Base-by-base conservation (phyloP, 1,140 invertebrate genomes). In the Triops longicaudatus region DNA sequence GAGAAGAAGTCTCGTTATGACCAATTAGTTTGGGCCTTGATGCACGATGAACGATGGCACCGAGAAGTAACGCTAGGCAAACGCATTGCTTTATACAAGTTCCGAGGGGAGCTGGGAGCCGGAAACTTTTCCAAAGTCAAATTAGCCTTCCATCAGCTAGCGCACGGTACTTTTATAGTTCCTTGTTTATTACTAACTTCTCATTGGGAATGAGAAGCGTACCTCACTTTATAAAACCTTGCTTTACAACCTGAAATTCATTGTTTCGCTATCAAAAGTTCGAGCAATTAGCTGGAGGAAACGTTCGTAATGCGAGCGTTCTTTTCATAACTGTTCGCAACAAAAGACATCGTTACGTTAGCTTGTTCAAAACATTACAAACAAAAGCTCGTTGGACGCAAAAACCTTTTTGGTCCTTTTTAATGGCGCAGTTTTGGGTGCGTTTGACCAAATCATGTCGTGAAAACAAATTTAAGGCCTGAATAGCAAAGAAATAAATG, bases 111-210 rank as follows among this genome's bases (percentile, higher is more conserved):
- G 81, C 83, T 96, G 73, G 94, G 94, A 43, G 88, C 88, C 81
- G 94, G 94, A 42, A 96, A 96, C 82, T 96, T 96, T 84, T 94
- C 93, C 7, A 92, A 93, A 85, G 94, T 96, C 73, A 94, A 93
- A 84, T 85, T 95, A 81, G 94, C 90, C 41, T 88, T 92, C 73
- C 93, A 96, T 85, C 88, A 91, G 78, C 84, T 94, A 63, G 94
- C 92, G 28, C 91, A 91, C 86, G 93, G 94, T 92, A 87, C 85
- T 63, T 63, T 63, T 63, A 82, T 83, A 26, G 14, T 17, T 14
- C 72, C 50, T 12, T 44, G 75, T 76, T 26, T 72, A 37, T 76
- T 27, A 44, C 28, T n/a, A 17, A 44, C 43, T 10, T 41, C 11
- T 42, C 22, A 2, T 37, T 37, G 7, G 2, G 31, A 37, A 37